Evolutionary conservation across 2,113 vertebrate species (phyloP), one percentile per base, ranked within the genome.

Genomic region (Stomatorhinus ivindoensis): DNA sequence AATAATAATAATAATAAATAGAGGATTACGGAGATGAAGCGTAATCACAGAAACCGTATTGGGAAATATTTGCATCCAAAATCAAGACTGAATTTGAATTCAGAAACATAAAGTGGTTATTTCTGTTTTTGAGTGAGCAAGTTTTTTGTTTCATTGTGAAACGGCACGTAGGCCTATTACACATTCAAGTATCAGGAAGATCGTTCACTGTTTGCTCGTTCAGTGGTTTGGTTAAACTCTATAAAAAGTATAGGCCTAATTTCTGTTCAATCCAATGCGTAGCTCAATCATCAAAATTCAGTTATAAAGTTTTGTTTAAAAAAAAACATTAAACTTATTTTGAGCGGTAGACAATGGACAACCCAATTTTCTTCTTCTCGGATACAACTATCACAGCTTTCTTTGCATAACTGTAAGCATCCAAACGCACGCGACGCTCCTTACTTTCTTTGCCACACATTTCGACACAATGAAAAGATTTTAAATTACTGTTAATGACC

Each of bases 401-500:
- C 82, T 46, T 39, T 46, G 82, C 8, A 44, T 44, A 83, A 44
- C 82, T 47, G 42, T 46, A 24, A 47, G 42, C 44, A 84, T 47
- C 17, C 2, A 84, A n/a, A 47, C n/a, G 80, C 44, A n/a, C 44
- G 44, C 82, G 39, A 84, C 21, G 35, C 35, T 80, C 15, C 35
- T 80, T 80, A 80, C 35, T 19, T 80, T 76, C 69, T 76, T 76
- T 80, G 13, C 35, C 73, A 80, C 15, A 80, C 73, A 73, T 35
- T 80, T 19, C 35, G 5, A 80, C 31, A 80, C 35, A 80, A 69
- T 69, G 61, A 61, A 69, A 80, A 80, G 73, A 42, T 39, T 39
- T 80, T 80, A 80, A 80, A 80, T 84, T 84, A 84, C 82, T 84
- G 42, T 44, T n/a, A 84, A 84, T 84, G 82, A 84, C 82, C 82